Conservation (phyloP, 2,113 vertebrate species). For the Chaetorhynchus papuensis region DNA sequence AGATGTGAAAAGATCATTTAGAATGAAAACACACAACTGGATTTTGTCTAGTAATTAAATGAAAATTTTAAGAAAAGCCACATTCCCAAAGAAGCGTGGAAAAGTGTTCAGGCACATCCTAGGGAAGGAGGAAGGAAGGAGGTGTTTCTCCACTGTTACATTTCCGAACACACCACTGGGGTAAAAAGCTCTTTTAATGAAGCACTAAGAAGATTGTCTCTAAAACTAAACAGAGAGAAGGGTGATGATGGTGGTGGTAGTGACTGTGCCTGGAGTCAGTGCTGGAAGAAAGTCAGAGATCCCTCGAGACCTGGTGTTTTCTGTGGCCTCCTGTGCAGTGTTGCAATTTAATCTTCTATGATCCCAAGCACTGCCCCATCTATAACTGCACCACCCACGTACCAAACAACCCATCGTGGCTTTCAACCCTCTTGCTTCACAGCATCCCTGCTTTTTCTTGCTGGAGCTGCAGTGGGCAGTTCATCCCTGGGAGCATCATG, state of each 20-base stretch:
- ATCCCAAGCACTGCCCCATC: neutral
- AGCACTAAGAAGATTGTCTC: neutral
- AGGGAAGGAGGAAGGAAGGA: neutral
- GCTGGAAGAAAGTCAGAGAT: neutral
- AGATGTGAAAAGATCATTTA: neutral
- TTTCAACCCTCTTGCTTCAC: neutral
- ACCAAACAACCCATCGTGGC: neutral
- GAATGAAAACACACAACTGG: neutral
- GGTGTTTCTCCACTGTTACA: neutral
- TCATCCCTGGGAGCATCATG: neutral
- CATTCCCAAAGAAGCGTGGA: neutral
- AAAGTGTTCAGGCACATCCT: neutral
- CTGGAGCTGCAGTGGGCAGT: neutral
- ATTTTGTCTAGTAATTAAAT: neutral
- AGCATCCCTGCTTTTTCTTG: neutral
- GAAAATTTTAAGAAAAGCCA: neutral
- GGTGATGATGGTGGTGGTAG: neutral
- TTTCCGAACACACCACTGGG: neutral
- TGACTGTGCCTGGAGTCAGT: neutral
- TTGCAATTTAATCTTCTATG: neutral
- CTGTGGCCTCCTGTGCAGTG: neutral
- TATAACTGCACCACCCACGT: neutral
- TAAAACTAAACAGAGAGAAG: neutral
- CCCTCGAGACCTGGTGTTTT: neutral
- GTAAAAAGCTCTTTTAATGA: neutral